Conservation (phyloP, 1,140 invertebrate genomes). For the Probaryconus sp. region DNA sequence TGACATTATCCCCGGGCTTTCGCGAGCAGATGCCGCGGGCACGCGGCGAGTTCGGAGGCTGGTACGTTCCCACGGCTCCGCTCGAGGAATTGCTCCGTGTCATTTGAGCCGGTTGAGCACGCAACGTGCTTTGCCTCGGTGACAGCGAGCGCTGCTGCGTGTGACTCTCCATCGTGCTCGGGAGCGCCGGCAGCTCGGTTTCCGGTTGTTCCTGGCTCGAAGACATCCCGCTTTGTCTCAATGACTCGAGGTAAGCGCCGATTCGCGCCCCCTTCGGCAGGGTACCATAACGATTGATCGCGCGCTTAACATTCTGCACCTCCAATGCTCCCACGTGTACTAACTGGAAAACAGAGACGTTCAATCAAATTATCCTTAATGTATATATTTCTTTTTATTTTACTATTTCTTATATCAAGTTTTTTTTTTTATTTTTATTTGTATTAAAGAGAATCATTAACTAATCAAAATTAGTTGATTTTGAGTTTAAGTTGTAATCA, state of each 20-base stretch:
- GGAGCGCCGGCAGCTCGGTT: conserved; percentile 7
- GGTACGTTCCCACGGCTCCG: conserved; percentile 84
- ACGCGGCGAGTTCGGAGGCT: conserved; percentile 80
- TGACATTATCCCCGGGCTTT: conserved; percentile 72
- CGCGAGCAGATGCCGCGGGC: conserved; percentile 75
- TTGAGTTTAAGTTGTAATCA: no score
- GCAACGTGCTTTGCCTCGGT: conserved; percentile 81
- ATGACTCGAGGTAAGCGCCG: conserved; percentile 95
- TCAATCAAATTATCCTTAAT: neutral
- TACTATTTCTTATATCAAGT: no score
- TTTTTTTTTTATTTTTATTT: no score
- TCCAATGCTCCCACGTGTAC: conserved; percentile 93
- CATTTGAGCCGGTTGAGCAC: conserved; percentile 86
- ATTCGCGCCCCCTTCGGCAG: conserved; percentile 96
- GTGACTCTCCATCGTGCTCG: conserved; percentile 32
- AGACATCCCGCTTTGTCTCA: conserved; percentile 86
- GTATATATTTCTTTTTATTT: no score
- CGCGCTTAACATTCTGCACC: conserved; percentile 97
- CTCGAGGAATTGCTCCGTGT: conserved; percentile 90
- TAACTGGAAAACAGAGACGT: conserved; percentile 78
- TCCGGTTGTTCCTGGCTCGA: conserved; percentile 57
- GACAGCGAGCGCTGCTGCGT: conserved; percentile 76
- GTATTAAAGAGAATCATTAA: no score
- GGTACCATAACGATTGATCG: conserved; percentile 98
- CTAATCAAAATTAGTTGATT: neutral